phyloP scores from a whole-genome alignment of 1,140 invertebrate species.

The Pseudomyrmex flavicornis region DNA sequence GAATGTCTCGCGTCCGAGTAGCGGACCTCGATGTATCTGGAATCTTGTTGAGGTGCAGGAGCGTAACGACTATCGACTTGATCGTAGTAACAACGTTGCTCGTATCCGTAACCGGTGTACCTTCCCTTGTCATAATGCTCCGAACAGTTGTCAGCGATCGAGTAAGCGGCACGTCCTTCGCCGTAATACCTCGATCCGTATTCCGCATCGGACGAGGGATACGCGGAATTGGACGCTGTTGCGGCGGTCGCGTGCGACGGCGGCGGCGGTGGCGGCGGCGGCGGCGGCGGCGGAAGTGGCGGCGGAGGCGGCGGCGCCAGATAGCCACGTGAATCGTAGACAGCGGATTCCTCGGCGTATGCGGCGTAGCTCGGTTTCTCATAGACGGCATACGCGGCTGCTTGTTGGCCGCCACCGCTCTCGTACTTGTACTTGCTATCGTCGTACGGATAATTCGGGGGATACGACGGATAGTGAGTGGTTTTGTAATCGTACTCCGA shows the following conservation, averaged over 20 bases:
- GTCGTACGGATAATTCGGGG: conserved; percentile 84
- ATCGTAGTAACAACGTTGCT: conserved; percentile 77
- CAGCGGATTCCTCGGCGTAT: conserved; percentile 70
- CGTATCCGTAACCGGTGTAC: conserved; percentile 78
- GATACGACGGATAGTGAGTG: conserved; percentile 84
- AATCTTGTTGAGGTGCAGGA: conserved; percentile 41
- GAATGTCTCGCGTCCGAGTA: conserved; percentile 76
- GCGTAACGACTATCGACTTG: conserved; percentile 73
- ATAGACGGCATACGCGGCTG: conserved; percentile 67
- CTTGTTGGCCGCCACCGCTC: conserved; percentile 26
- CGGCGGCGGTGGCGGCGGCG: conserved; percentile 10
- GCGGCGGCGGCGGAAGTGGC: conserved; percentile 3
- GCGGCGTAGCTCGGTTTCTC: conserved; percentile 72
- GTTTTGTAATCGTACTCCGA: conserved; percentile 84
- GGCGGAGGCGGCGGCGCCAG: conserved; percentile 64
- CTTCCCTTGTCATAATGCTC: conserved; percentile 77
- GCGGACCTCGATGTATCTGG: conserved; percentile 67
- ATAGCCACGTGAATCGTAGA: conserved; percentile 77
- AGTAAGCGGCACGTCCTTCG: conserved; percentile 77
- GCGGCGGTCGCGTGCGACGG: conserved; percentile 60
- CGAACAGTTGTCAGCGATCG: conserved; percentile 67
- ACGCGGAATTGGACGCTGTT: conserved; percentile 49
- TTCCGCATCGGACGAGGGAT: conserved; percentile 75
- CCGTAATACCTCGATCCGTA: conserved; percentile 75
- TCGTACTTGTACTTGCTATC: conserved; percentile 83